Base-by-base conservation (phyloP, 1,140 invertebrate genomes). In the Solenopsis invicta region DNA sequence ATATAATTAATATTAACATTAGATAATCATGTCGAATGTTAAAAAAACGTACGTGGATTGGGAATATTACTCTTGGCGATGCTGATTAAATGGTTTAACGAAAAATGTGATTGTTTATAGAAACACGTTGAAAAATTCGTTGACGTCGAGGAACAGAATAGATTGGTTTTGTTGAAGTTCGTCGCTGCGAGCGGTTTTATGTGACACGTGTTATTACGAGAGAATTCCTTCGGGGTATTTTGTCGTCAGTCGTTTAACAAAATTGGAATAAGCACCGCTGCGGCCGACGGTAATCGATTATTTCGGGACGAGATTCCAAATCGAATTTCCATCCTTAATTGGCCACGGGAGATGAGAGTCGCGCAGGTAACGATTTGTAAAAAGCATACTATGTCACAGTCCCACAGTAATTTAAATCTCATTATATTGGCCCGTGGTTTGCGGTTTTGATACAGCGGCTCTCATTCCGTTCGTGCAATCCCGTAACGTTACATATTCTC, bases 341-440 rank as follows among this genome's bases (percentile, higher is more conserved):
- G 91, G 89, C 85, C 72, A 76, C 18, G 56, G 50, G 80, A 56
- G 62, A 67, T 69, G 76, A 85, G 61, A 85, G 78, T 86, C 86
- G 71, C 54, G 85, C 76, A 87, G 81, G 85, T 66, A 87, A 82
- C 76, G 84, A 86, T 80, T 90, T 64, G 86, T 89, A 91, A 91
- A 93, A 90, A 91, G 89, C 91, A 92, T 89, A 92, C 91, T 91
- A 87, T 94, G 94, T 94, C 92, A 94, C 93, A 94, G 92, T 91
- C 93, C 89, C 92, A 93, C 92, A 92, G 94, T 93, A 94, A 94
- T 94, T 94, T 94, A 94, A 94, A 94, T 94, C 94, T 94, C 93
- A 94, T 94, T 94, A 94, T 93, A 94, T 93, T 89, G 93, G 90
- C 41, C 91, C 92, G 92, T 89, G 91, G 94, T 94, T 91, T 94